Conservation (phyloP, 35 echinoderm and acorn worm genomes). For the Eucidaris tribuloides region DNA sequence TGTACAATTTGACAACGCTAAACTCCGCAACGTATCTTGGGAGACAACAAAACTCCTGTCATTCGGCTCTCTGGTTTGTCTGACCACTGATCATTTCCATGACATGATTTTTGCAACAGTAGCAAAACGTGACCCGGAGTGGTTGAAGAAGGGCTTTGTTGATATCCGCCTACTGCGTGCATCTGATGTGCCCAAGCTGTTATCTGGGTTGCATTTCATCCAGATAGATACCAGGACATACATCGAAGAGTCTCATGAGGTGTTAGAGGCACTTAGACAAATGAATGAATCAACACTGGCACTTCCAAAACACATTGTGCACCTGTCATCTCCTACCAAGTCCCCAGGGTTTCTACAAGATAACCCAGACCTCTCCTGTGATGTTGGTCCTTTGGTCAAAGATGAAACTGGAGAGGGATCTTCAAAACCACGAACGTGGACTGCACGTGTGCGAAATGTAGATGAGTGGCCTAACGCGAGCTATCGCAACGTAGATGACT, state of each 20-base stretch:
- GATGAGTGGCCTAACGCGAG: constrained; percentile 41
- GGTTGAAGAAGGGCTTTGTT: constrained; percentile 64
- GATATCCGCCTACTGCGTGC: constrained; percentile 55
- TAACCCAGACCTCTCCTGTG: constrained; percentile 22
- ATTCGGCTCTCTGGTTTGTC: constrained; percentile 80
- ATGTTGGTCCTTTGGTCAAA: constrained; percentile 37
- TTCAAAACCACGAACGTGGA: neutral
- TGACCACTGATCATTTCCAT: constrained; percentile 78
- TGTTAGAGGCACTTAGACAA: constrained; percentile 45
- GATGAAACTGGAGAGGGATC: neutral
- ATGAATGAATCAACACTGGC: constrained; percentile 32
- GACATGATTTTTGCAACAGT: constrained; percentile 79
- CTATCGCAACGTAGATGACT: constrained; percentile 35
- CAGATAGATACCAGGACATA: constrained; percentile 67
- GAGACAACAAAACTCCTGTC: constrained; percentile 56
- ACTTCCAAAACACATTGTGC: constrained; percentile 48
- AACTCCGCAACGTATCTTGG: constrained; percentile 57
- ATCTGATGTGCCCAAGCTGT: neutral
- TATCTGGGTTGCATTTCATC: constrained; percentile 23
- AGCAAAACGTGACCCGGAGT: constrained; percentile 58
- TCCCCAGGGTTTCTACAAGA: constrained; percentile 9
- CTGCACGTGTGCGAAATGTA: neutral
- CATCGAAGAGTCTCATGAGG: constrained; percentile 71
- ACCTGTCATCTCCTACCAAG: neutral
- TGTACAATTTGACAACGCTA: constrained; percentile 38